Evolutionary conservation across 2,113 vertebrate genomes (phyloP).

Genomic region (Probosciger aterrimus): DNA sequence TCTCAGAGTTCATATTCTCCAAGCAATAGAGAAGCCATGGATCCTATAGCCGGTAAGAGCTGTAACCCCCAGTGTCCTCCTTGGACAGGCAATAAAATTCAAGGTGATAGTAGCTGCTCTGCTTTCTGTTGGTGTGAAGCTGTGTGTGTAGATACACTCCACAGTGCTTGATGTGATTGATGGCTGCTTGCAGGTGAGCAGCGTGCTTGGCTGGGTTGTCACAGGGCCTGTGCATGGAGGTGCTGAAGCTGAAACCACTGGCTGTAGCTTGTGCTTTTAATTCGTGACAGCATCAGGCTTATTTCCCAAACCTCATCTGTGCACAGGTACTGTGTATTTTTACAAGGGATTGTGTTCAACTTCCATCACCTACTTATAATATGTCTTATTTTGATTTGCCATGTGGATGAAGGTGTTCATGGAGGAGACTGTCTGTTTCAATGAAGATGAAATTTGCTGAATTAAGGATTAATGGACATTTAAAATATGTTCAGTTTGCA

Average conservation of each 20-base stretch:
- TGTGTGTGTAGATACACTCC: fast-evolving
- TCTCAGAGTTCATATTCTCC: conserved; percentile 98
- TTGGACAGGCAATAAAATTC: neutral
- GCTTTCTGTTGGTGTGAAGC: neutral
- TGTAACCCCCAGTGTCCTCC: neutral
- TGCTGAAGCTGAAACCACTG: neutral
- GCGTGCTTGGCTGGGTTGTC: neutral
- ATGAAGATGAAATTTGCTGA: neutral
- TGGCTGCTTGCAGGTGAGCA: neutral
- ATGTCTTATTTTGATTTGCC: neutral
- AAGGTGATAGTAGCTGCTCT: neutral
- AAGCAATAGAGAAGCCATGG: conserved; percentile 99
- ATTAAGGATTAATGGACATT: neutral
- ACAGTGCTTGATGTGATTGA: neutral
- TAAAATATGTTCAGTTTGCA: neutral
- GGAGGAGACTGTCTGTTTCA: neutral
- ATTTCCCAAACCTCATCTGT: neutral
- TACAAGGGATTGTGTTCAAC: neutral
- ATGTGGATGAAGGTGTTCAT: neutral
- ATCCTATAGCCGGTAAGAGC: conserved; percentile 96
- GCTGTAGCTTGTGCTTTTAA: neutral
- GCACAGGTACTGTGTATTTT: neutral
- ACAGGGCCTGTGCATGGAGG: too few species aligned
- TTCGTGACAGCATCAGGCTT: neutral
- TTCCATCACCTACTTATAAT: neutral